Evolutionary conservation across 2,113 vertebrate genomes (phyloP), one percentile per base, ranked within the genome.

Genomic region (Trematocara nigrifrons): DNA sequence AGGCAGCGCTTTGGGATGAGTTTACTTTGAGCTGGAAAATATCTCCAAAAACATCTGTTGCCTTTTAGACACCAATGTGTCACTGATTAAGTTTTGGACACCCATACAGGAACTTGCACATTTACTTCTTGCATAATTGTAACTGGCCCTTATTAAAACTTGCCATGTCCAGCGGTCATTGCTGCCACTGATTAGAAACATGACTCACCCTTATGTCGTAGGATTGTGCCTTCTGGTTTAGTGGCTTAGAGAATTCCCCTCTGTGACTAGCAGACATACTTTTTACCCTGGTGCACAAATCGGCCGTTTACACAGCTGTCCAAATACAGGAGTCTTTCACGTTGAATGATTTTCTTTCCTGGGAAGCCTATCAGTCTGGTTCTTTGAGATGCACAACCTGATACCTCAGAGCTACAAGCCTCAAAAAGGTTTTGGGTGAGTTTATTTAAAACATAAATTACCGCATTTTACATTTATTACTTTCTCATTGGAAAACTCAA

Each of bases 261-360:
- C 42, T 6, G 83, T 77, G 82, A 56, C 83, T 80, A n/a, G n/a
- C 51, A 64, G 86, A 91, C 84, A 31, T 76, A 33, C 16, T 49
- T 86, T 53, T 57, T n/a, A 78, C 79, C 22, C 84, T n/a, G 47
- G 74, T 31, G 42, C 57, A 35, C 87, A 80, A 84, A 89, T 86
- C 88, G 51, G 54, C n/a, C 90, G 81, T 90, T 93, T 92, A 45
- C 89, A 92, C 94, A 94, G 93, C 93, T 94, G 93, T 94, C 87
- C 84, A 94, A 93, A 94, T 91, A 94, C 89, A 86, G 87, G 80
- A 84, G 91, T 89, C 86, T 42, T 78, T 91, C 90, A 89, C 79
- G 20, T 80, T 31, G 81, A 87, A 85, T 53, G 54, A 87, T 86
- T 91, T 80, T 89, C 66, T 82, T 84, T 91, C 76, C 83, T 57